Evolutionary conservation across 2,113 vertebrate genomes (phyloP).

Genomic region (Parus major): DNA sequence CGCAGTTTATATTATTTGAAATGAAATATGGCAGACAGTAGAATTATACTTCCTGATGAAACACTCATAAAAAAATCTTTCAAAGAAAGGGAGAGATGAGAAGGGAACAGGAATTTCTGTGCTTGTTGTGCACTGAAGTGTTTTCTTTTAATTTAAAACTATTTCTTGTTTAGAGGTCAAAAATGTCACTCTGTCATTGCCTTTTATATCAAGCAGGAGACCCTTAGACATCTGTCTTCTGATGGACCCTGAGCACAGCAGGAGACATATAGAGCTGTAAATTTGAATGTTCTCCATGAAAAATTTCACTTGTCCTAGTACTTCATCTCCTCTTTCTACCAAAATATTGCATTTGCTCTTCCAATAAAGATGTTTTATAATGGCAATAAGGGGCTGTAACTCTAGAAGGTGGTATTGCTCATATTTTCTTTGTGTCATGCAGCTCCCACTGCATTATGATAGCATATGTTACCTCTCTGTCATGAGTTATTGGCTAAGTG

Average conservation of each 20-base stretch:
- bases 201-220: neutral
- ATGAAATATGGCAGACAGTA: neutral
- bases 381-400: conserved; percentile 58
- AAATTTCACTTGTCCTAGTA: conserved; percentile 36
- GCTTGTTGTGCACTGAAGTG: neutral
- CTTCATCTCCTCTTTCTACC: conserved; percentile 61
- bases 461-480: conserved; percentile 64
- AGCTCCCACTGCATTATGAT: conserved; percentile 60
- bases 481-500: conserved; percentile 55
- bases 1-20: neutral
- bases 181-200: neutral
- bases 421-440: conserved; percentile 61
- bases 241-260: conserved; percentile 14
- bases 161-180: conserved; percentile 37
- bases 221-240: neutral
- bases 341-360: conserved; percentile 70
- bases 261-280: conserved; percentile 35
- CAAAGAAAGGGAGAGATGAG: neutral
- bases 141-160: neutral
- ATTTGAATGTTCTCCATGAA: conserved; percentile 59
- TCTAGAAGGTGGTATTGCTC: conserved; percentile 59
- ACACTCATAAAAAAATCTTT: neutral
- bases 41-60: neutral
- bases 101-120: neutral
- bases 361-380: conserved; percentile 72